These are phyloP conservation scores for Arvicanthis niloticus DNA, from an alignment of 2,113 vertebrate genomes.

Conservation along the genomic window DNA sequence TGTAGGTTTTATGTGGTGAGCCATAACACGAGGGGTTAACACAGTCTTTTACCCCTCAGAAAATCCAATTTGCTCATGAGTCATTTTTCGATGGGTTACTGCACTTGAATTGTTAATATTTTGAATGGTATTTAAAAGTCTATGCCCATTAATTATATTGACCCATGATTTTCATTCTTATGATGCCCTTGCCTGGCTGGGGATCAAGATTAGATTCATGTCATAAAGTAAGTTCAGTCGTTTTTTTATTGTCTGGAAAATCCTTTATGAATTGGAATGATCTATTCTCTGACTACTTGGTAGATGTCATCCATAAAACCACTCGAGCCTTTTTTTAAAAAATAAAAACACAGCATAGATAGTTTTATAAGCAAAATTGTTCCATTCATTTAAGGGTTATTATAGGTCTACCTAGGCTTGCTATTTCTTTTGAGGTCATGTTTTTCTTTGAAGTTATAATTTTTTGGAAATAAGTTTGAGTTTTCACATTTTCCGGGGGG, in stretches of 20 bases:
- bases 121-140: conserved; percentile 44
- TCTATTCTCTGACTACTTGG: not conserved
- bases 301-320: conserved; percentile 35
- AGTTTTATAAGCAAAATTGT: not conserved
- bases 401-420: not conserved
- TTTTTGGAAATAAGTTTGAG: not conserved
- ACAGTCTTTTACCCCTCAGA: not conserved
- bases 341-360: not conserved
- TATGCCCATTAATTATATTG: conserved; percentile 26
- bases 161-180: conserved; percentile 1
- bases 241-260: conserved; percentile 65
- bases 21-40: not conserved
- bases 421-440: not conserved
- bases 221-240: conserved; percentile 50
- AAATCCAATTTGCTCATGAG: not conserved
- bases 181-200: not conserved
- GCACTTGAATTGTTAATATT: conserved; percentile 46
- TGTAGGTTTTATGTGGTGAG: not conserved
- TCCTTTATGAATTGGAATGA: conserved; percentile 30
- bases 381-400: not conserved
- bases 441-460: not conserved
- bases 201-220: not conserved
- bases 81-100: not conserved
- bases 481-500: not conserved
- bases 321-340: not conserved